A percentile compares a stretch with the other conserved stretches of the same genome.
phyloP scores from a whole-genome alignment of 2,113 vertebrate species.

The Rafetus swinhoei region DNA sequence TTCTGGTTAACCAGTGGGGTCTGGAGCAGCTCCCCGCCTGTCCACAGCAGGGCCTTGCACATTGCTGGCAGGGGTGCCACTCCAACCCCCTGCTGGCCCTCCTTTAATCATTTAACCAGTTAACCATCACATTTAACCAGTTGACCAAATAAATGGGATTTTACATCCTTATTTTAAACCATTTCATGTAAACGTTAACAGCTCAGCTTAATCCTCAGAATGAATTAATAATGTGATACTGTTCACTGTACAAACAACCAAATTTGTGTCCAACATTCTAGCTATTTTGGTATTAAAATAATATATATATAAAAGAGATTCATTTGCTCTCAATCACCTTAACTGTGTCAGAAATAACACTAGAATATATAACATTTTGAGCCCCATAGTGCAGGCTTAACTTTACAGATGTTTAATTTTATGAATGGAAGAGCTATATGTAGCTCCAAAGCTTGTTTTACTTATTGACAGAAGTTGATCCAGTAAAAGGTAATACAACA shows the following conservation, averaged over 20 bases:
- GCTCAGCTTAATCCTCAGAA: constrained; percentile 16
- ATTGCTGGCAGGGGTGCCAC: no score
- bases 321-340: not conserved
- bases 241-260: constrained; percentile 26
- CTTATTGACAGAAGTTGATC: not conserved
- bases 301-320: constrained; percentile 47
- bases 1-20: no score
- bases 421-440: not conserved
- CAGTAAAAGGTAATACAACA: not conserved
- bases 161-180: not conserved
- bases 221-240: constrained; percentile 38
- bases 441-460: not conserved
- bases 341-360: constrained; percentile 57
- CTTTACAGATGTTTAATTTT: not conserved
- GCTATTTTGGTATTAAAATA: constrained; percentile 60
- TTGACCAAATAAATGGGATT: no score
- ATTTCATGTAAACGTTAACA: constrained; percentile 12
- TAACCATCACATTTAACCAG: no score
- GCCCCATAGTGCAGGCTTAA: not conserved
- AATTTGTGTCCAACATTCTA: constrained; percentile 53
- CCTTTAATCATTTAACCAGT: no score
- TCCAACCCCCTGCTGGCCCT: no score
- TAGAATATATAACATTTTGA: constrained; percentile 51
- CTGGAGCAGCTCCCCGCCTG: no score
- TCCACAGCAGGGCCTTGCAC: no score